Conservation (phyloP, 2,797 vertebrate genomes). For the Pseudomugil gertrudae region DNA sequence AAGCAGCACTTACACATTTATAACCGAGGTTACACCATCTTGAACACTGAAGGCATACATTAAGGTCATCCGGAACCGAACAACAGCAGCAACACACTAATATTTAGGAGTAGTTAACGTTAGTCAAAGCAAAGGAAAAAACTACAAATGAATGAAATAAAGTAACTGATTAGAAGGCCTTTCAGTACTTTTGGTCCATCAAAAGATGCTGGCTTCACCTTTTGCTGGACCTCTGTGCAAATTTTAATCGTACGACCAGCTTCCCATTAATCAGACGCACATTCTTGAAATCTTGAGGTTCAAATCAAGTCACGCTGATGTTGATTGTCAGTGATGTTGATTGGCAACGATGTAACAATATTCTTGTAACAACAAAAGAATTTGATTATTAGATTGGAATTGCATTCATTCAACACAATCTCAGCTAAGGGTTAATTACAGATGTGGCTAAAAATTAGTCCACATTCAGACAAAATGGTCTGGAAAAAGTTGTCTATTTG, state of each 20-base stretch:
- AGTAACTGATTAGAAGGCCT: background rate
- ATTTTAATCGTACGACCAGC: conserved; percentile 7
- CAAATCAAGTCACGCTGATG: conserved; percentile 36
- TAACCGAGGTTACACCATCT: conserved; percentile 32
- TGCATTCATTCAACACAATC: conserved; percentile 50
- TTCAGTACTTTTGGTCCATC: conserved; percentile 5
- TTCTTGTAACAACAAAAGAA: conserved; percentile 33
- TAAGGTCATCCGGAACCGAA: conserved; percentile 41
- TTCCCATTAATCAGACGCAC: conserved; percentile 23
- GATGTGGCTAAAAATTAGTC: conserved; percentile 40
- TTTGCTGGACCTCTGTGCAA: conserved; percentile 7
- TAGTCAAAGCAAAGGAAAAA: conserved; percentile 12
- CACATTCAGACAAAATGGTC: conserved; percentile 49
- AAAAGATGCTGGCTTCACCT: conserved; percentile 7
- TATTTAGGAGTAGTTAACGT: conserved; percentile 30
- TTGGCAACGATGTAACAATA: conserved; percentile 41
- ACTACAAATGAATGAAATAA: background rate
- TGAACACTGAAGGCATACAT: conserved; percentile 40
- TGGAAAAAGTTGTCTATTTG: conserved; percentile 35
- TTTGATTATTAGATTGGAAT: conserved; percentile 58
- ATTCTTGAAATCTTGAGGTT: conserved; percentile 33
- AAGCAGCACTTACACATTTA: conserved; percentile 50
- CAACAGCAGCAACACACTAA: conserved; percentile 19
- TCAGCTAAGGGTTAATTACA: conserved; percentile 68
- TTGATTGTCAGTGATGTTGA: conserved; percentile 56